phyloP scores from a whole-genome alignment of 2,888 invertebrate genomes.

The Blastobasis lacticolella region DNA sequence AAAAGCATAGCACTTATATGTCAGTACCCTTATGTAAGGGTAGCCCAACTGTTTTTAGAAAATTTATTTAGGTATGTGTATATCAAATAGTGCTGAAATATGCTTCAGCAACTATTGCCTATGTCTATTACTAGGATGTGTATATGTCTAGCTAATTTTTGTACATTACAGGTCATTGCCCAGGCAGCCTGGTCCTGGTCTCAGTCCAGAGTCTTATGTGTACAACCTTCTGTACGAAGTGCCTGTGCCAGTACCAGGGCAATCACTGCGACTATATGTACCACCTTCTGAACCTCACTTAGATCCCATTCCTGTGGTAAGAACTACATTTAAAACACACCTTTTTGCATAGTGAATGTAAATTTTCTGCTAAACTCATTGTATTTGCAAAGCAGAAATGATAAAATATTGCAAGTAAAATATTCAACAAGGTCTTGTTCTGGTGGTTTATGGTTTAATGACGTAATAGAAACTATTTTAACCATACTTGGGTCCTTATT shows the following conservation, averaged over 20 bases:
- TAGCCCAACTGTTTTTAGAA: conserved; percentile 88
- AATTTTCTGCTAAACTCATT: too few species aligned
- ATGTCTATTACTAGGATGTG: too few species aligned
- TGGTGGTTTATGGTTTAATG: too few species aligned
- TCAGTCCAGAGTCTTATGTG: conserved; percentile 94
- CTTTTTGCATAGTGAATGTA: too few species aligned
- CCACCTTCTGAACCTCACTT: conserved; percentile 81
- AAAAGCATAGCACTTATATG: conserved; percentile 96
- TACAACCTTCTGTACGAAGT: conserved; percentile 97
- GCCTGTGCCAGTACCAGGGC: conserved; percentile 90
- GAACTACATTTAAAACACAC: conserved; percentile 22
- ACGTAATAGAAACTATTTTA: too few species aligned
- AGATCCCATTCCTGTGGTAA: conserved; percentile 76
- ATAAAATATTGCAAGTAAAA: too few species aligned
- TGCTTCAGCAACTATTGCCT: too few species aligned
- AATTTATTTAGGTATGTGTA: conserved; percentile 85
- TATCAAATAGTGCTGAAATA: neutral
- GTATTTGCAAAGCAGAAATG: too few species aligned
- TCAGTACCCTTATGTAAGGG: conserved; percentile 91
- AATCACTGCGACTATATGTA: conserved; percentile 85
- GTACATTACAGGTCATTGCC: conserved; percentile 79
- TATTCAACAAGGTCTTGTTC: too few species aligned
- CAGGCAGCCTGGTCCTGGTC: conserved; percentile 81
- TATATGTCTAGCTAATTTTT: neutral
- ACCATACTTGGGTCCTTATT: too few species aligned